These are phyloP conservation scores for Sinodicranocentrus sp. DNA, from an alignment of 2,888 invertebrate genomes.

Conservation along the genomic window DNA sequence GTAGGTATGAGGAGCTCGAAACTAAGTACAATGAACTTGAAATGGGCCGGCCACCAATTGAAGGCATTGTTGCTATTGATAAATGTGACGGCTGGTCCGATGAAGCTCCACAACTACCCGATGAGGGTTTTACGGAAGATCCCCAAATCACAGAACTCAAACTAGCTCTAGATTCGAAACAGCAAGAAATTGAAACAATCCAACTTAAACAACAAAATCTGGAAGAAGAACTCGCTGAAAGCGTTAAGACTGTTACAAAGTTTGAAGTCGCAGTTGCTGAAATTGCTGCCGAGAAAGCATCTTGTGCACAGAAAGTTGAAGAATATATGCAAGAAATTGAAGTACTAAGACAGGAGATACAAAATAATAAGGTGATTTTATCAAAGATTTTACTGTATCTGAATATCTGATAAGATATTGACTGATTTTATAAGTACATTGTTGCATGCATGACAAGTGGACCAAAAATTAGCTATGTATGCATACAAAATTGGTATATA, in stretches of 20 bases:
- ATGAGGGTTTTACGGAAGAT: slow-evolving; percentile 63
- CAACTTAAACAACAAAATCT: not conserved
- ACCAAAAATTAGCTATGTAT: too few species aligned
- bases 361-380: too few species aligned
- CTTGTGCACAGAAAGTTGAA: slow-evolving; percentile 9
- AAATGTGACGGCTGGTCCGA: slow-evolving; percentile 65
- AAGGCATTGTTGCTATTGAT: slow-evolving; percentile 51
- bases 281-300: not conserved
- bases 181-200: slow-evolving; percentile 25
- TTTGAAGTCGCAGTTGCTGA: not conserved
- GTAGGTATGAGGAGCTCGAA: slow-evolving; percentile 46
- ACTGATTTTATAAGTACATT: too few species aligned
- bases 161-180: slow-evolving; percentile 49
- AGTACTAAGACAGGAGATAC: slow-evolving; percentile 28
- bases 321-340: slow-evolving; percentile 51
- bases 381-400: too few species aligned
- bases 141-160: slow-evolving; percentile 70
- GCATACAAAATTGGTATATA: too few species aligned
- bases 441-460: too few species aligned
- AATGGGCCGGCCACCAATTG: slow-evolving; percentile 38
- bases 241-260: not conserved
- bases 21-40: slow-evolving; percentile 44
- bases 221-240: not conserved
- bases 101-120: slow-evolving; percentile 56
- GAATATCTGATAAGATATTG: too few species aligned